Conservation (phyloP, 2,113 vertebrate genomes). For the Gallinago jamesoni region DNA sequence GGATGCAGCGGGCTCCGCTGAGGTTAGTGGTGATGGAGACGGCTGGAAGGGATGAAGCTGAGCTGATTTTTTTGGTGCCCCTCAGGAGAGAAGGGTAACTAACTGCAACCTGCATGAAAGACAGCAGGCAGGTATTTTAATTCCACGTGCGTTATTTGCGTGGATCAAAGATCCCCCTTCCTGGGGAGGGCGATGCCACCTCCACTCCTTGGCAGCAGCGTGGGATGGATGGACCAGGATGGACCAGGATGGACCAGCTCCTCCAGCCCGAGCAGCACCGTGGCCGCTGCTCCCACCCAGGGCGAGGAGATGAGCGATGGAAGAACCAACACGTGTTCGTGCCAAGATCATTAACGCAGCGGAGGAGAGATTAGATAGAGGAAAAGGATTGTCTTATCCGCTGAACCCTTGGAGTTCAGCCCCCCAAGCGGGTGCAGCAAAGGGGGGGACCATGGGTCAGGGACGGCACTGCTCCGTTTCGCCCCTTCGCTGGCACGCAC, state of each 20-base stretch:
- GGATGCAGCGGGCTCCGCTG: neutral
- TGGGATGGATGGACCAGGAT: rapidly evolving
- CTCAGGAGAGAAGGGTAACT: neutral
- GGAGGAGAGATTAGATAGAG: neutral
- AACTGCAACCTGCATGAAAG: neutral
- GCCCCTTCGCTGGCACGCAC: rapidly evolving
- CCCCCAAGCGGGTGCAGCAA: neutral
- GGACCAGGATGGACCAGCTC: neutral
- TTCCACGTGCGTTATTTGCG: neutral
- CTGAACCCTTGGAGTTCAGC: neutral
- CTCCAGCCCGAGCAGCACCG: neutral
- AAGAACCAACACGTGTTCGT: neutral
- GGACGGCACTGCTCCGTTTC: neutral
- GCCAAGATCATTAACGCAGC: neutral
- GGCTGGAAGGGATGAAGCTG: neutral
- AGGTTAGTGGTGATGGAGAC: neutral
- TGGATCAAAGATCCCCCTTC: neutral
- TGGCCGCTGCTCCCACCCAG: neutral
- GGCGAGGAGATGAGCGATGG: neutral
- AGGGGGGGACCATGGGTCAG: neutral
- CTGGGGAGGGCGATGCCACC: neutral
- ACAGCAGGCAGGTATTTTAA: neutral
- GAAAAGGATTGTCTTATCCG: neutral
- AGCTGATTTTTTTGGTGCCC: neutral
- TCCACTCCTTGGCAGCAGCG: neutral